Base-by-base conservation (phyloP, 2,113 vertebrate species). In the Hippocampus barbouri region DNA sequence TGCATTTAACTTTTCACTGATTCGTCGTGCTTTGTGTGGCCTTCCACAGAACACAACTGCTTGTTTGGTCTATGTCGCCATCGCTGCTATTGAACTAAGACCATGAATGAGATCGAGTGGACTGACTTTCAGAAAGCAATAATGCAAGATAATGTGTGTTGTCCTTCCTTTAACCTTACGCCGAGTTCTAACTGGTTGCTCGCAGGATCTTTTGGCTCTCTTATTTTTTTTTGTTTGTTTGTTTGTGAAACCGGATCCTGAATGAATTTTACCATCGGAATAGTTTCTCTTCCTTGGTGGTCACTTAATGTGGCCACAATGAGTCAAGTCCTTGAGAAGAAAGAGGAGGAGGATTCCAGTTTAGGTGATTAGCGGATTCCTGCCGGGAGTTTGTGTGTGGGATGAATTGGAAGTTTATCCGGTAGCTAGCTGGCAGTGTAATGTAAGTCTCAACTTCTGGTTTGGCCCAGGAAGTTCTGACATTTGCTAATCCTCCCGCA, bases 321-420 rank as follows among this genome's bases (percentile, higher is more conserved):
- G 76, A 85, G 68, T 85, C 75, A 81, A 74, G 74, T 81, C 66
- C 69, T 76, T 47, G 30, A 70, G 76, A 41, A 66, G 47, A 51
- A 81, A 49, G 38, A 64, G 59, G 43, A 71, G 65, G 77, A 69
- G 18, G 66, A 27, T 66, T 66, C 64, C 4, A 66, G 40, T 5
- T 66, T 66, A 67, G 51, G 57, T 75, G 83, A 85, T 79, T 76
- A 82, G 49, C 64, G 73, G 76, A 84, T 83, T 87, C 68, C 63
- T 83, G 69, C 72, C 79, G 76, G 70, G 59, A 79, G 61, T 80
- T 71, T 72, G 59, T 83, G 79, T 82, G 87, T 84, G 78, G 80
- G 86, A 87, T 79, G 82, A 60, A 63, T 68, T 68, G 72, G 70
- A 66, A 20, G 53, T 27, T 70, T 41, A 69, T 15, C 25, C 12